phyloP scores from a whole-genome alignment of 2,888 invertebrate species.

The Cephus rjabovi region DNA sequence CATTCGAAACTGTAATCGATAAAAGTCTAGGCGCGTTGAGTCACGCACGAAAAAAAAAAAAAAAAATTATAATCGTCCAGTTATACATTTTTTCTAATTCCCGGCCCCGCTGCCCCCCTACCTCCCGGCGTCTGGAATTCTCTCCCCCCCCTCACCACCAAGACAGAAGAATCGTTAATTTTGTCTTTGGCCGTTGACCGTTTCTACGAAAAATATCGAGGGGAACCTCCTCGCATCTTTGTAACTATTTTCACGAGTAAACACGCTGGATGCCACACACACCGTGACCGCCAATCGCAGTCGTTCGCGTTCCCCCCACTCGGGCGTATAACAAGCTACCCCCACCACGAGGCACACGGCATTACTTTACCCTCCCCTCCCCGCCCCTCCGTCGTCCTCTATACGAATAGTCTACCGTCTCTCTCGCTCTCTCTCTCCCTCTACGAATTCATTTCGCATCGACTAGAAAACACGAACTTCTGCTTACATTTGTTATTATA shows the following conservation, averaged over 20 bases:
- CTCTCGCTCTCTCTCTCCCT: not conserved
- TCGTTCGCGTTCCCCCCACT: not conserved
- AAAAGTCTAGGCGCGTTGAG: conserved; percentile 25
- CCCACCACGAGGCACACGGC: not conserved
- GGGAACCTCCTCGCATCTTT: not conserved
- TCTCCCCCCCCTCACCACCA: not conserved
- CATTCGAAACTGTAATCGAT: conserved; percentile 55
- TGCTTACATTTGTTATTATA: conserved; percentile 44
- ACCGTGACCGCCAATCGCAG: not conserved
- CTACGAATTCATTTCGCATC: conserved; percentile 20
- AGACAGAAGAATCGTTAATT: not conserved
- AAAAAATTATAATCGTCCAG: not conserved
- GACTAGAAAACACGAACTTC: conserved; percentile 30
- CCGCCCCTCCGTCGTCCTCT: not conserved
- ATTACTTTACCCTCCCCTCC: not conserved
- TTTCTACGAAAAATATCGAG: not conserved
- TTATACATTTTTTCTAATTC: not conserved
- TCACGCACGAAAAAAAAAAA: not conserved
- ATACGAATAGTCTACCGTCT: not conserved
- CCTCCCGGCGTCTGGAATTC: too few relatives aligned
- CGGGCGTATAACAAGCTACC: not conserved
- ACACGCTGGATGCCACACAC: not conserved
- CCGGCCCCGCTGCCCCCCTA: not conserved
- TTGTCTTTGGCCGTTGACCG: not conserved
- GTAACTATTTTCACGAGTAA: not conserved